Percentiles rank a stretch among this genome's conserved stretches.
These are phyloP conservation scores for Unio delphinus DNA, from an alignment of 2,888 invertebrate species.

Conservation along the genomic window DNA sequence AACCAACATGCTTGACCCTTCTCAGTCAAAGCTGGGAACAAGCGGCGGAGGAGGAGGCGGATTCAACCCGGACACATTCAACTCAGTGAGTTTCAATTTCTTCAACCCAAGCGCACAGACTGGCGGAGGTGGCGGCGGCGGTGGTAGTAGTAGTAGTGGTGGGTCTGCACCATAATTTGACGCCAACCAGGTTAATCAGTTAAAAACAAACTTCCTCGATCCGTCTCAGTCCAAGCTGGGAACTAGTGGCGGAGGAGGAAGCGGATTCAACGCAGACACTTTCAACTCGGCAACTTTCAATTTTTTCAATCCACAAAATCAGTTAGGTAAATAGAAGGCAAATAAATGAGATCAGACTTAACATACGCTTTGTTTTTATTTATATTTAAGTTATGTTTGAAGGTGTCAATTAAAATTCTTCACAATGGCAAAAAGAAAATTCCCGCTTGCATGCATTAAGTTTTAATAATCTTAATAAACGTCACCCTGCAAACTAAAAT, in stretches of 20 bases:
- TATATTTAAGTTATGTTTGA: too few species aligned
- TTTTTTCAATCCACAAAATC: constrained; percentile 34
- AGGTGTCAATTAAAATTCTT: too few species aligned
- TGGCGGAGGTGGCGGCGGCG: constrained; percentile 7
- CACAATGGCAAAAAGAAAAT: too few species aligned
- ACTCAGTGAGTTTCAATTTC: constrained; percentile 31
- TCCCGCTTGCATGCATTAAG: too few species aligned
- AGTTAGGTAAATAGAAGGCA: constrained; percentile 13
- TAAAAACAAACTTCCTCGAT: constrained; percentile 37
- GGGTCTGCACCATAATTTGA: constrained; percentile 34
- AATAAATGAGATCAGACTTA: too few species aligned
- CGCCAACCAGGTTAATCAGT: constrained; percentile 37
- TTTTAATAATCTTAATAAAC: too few species aligned
- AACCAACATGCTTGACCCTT: constrained; percentile 38
- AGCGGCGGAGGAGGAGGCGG: constrained; percentile 9
- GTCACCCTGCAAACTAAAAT: too few species aligned
- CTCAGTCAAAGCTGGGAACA: constrained; percentile 28
- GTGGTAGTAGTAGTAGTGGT: not conserved
- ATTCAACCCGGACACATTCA: constrained; percentile 36
- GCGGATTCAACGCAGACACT: constrained; percentile 27
- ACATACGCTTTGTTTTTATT: too few species aligned
- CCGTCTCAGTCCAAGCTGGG: constrained; percentile 38
- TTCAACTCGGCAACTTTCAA: constrained; percentile 23
- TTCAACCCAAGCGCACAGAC: constrained; percentile 31
- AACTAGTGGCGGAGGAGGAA: constrained; percentile 11